Evolutionary conservation across 2,113 vertebrate genomes (phyloP).

Genomic region (Mastomys coucha): DNA sequence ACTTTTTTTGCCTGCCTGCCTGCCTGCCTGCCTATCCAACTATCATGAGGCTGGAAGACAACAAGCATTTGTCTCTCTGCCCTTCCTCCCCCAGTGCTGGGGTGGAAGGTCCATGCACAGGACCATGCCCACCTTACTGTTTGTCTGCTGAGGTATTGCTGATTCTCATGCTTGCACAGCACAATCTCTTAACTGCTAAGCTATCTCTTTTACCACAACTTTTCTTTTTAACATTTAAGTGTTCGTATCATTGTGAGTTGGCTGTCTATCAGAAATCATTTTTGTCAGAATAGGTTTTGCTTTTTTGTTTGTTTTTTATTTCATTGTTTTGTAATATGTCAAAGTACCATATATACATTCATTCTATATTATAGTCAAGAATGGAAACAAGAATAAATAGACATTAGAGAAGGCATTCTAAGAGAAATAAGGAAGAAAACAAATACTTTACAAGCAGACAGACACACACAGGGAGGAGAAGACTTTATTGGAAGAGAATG

Average conservation of each 20-base stretch:
- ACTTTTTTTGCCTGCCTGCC: too few species aligned
- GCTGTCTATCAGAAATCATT: constrained; percentile 1
- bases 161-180: not conserved
- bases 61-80: not conserved
- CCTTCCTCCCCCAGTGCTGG: not conserved
- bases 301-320: too few species aligned
- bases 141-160: not conserved
- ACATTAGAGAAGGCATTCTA: not conserved
- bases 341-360: not conserved
- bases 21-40: rapidly evolving
- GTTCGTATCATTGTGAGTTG: not conserved
- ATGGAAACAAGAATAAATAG: not conserved
- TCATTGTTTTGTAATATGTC: not conserved
- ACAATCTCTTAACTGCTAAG: not conserved
- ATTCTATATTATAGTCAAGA: not conserved
- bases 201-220: not conserved
- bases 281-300: not conserved
- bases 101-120: not conserved
- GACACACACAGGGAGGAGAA: not conserved
- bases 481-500: not conserved
- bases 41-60: not conserved
- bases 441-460: not conserved
- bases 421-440: not conserved
- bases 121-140: not conserved
- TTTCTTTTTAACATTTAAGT: constrained; percentile 11